Conservation (phyloP, 2,113 vertebrate genomes). For the Bothrops jararaca region DNA sequence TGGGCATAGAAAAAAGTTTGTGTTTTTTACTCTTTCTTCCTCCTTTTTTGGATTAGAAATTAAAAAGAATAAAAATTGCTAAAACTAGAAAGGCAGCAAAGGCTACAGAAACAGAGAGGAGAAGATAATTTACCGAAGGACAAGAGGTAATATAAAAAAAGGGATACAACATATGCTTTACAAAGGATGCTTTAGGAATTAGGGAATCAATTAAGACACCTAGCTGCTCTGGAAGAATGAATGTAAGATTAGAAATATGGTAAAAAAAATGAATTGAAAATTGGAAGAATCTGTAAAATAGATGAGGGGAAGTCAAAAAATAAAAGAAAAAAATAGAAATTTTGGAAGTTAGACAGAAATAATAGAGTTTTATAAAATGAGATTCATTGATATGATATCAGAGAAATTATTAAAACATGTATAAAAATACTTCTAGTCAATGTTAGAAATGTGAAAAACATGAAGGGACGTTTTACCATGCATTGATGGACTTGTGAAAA, state of each 20-base stretch:
- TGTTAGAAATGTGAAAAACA: too few species aligned
- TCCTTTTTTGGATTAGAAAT: not conserved
- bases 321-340: too few species aligned
- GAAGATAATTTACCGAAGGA: not conserved
- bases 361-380: too few species aligned
- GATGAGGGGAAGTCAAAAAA: too few species aligned
- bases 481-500: too few species aligned
- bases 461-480: too few species aligned
- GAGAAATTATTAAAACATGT: too few species aligned
- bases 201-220: not conserved
- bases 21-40: not conserved
- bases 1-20: not conserved
- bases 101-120: not conserved
- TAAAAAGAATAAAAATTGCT: not conserved
- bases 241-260: not conserved
- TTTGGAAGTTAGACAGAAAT: too few species aligned
- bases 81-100: not conserved
- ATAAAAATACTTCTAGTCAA: too few species aligned
- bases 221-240: not conserved
- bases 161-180: not conserved
- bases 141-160: not conserved
- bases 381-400: too few species aligned
- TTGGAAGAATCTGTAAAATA: too few species aligned
- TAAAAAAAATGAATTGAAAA: not conserved
- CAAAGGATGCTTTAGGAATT: not conserved